Base-by-base conservation (phyloP, 2,888 invertebrate genomes). In the Oegoconia quadripuncta region DNA sequence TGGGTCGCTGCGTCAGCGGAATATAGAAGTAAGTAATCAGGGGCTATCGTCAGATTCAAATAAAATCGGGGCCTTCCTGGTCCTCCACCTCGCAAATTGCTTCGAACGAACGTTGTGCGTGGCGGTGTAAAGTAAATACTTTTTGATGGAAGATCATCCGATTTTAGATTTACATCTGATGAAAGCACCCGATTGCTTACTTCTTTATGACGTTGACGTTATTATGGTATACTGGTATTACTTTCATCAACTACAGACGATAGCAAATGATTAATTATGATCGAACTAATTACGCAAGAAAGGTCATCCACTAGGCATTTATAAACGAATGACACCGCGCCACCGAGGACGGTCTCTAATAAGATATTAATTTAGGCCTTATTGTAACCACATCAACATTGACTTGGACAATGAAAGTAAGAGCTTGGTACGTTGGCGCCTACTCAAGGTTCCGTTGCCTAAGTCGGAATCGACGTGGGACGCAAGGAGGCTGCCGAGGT, bases 381-480 rank as follows among this genome's bases (percentile, higher is more conserved):
- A 72, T 74, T 76, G 68, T 75, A 63, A 71, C 71, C 64, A 62
- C 72, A 69, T 61, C 60, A 61, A 53, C 62, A 69, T 69, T 70
- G 52, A 64, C 65, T 65, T 52, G 74, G 71, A 75, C 76, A 78
- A 78, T 74, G 80, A 80, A 81, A 81, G 80, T 81, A 68, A 77
- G 74, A 71, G 71, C 60, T 54, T 50, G 11, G 9, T 16, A 70
- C 64, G 75, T 74, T 74, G 76, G 80, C 74, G 75, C 74, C 63
- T 54, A 57, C 59, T 76, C 79, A 82, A 81, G 76, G 74, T 70
- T 71, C 57, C 58, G 57, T 77, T 75, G 71, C 75, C 70, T 70
- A 75, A 77, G 71, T 46, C 47, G 55, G 58, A 38, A 39, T 44
- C 51, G 60, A 74, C 73, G 81, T 84, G 81, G 82, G 83, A 69